These are phyloP conservation scores for Trypoxylus dichotomus DNA, from an alignment of 1,140 invertebrate species.

Conservation along the genomic window DNA sequence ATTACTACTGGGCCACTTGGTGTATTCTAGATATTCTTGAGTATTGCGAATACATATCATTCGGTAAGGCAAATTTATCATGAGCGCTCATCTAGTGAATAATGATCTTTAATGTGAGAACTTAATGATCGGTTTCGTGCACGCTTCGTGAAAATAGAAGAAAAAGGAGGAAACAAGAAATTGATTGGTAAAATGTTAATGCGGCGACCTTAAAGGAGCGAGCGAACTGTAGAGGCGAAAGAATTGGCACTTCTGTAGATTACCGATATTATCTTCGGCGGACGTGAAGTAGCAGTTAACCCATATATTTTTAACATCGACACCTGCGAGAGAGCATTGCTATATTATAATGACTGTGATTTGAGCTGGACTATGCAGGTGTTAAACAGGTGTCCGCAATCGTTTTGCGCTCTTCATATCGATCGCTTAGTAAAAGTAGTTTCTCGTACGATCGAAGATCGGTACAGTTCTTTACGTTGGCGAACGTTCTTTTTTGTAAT, in stretches of 20 bases:
- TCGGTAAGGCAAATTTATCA: neutral
- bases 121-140: neutral
- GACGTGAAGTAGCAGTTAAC: constrained; percentile 20
- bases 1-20: neutral
- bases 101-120: neutral
- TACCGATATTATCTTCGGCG: neutral
- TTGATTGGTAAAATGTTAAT: neutral
- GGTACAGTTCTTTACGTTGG: neutral
- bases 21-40: neutral
- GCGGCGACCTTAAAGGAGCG: neutral
- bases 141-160: neutral
- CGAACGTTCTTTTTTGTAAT: neutral
- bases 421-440: constrained; percentile 11
- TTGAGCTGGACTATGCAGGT: constrained; percentile 23
- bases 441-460: neutral
- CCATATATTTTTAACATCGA: constrained; percentile 28
- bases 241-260: constrained; percentile 19
- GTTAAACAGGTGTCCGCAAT: constrained; percentile 20
- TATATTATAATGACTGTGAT: constrained; percentile 25
- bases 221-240: neutral
- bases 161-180: neutral
- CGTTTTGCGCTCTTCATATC: neutral
- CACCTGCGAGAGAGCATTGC: constrained; percentile 21
- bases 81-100: neutral
- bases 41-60: neutral